These are phyloP conservation scores for Bombus pyrosoma DNA, from an alignment of 1,140 invertebrate species.

Conservation along the genomic window DNA sequence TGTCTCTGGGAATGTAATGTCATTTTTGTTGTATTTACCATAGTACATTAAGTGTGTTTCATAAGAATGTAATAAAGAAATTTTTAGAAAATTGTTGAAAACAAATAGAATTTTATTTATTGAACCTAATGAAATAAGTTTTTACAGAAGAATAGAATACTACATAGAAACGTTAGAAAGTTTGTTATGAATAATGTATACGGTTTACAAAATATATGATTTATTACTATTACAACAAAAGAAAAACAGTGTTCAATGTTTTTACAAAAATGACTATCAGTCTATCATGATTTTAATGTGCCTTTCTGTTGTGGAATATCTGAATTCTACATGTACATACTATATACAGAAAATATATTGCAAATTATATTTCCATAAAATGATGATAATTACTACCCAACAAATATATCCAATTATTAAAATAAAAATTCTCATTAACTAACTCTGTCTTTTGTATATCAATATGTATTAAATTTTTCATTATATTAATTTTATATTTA, in stretches of 20 bases:
- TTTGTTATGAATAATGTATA: neutral
- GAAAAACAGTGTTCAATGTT: conserved; percentile 8
- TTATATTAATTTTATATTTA: conserved; percentile 3
- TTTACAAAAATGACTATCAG: conserved; percentile 46
- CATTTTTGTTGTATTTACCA: conserved; percentile 24
- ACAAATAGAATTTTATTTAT: neutral
- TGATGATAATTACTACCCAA: conserved; percentile 61
- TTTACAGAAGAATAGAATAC: neutral
- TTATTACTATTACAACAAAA: neutral
- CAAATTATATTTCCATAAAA: conserved; percentile 63
- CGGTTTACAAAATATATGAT: neutral
- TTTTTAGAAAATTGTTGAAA: conserved; percentile 16
- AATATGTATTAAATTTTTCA: neutral
- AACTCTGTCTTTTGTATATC: neutral
- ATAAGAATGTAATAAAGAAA: conserved; percentile 18
- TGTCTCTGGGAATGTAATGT: conserved; percentile 18
- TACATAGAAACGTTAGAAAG: neutral
- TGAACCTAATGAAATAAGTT: neutral
- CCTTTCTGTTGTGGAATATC: conserved; percentile 64
- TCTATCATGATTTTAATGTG: conserved; percentile 61
- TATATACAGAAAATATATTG: conserved; percentile 54
- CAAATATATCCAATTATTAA: conserved; percentile 22
- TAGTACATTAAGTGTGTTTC: conserved; percentile 13
- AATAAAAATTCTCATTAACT: neutral
- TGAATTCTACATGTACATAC: conserved; percentile 63